Evolutionary conservation across 2,113 vertebrate genomes (phyloP).

Genomic region (Caracal caracal): DNA sequence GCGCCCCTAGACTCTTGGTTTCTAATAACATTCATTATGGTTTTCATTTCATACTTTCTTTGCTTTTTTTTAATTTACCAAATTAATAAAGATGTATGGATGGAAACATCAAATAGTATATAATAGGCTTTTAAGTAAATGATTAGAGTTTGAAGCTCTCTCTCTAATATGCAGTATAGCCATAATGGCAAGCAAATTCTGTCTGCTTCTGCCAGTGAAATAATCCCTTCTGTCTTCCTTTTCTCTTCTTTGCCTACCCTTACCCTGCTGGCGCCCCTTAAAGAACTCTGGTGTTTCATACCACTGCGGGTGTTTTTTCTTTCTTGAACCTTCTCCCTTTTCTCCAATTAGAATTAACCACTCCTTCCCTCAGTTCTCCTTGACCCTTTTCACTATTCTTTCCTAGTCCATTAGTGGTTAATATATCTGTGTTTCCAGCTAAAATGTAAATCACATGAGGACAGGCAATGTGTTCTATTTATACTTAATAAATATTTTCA

Average conservation of each 20-base stretch:
- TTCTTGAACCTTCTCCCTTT: neutral
- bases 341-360: neutral
- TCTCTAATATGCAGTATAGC: neutral
- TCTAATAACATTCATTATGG: neutral
- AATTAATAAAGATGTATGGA: neutral
- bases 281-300: neutral
- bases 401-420: neutral
- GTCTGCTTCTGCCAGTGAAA: neutral
- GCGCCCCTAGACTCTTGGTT: neutral
- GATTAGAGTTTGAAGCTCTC: neutral
- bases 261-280: neutral
- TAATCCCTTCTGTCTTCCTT: fast-evolving
- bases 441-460: neutral
- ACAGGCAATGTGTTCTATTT: neutral
- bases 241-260: neutral
- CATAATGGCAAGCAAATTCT: neutral
- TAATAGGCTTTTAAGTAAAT: neutral
- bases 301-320: neutral
- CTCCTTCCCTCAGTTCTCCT: neutral
- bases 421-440: neutral
- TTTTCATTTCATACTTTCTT: neutral
- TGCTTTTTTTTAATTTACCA: neutral
- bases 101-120: neutral
- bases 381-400: neutral
- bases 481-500: neutral